Evolutionary conservation across 2,888 invertebrate genomes (phyloP).

Genomic region (Megastigmus dorsalis): DNA sequence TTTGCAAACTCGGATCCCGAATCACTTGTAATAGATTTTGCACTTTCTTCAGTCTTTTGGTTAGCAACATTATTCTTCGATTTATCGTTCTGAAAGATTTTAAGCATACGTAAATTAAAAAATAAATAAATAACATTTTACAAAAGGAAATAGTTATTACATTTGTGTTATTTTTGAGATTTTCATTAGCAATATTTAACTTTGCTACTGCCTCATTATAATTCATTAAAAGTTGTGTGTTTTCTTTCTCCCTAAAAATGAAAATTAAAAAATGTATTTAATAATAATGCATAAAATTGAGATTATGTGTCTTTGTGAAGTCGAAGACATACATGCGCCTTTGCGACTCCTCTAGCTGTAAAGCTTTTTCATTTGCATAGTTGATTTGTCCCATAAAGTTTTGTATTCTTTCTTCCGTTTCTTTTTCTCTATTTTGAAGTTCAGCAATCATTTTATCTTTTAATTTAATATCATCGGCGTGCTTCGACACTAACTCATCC

Average conservation of each 20-base stretch:
- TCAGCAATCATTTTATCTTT: slow-evolving; percentile 75
- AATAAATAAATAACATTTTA: neutral
- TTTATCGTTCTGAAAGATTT: slow-evolving; percentile 38
- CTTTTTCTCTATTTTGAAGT: slow-evolving; percentile 71
- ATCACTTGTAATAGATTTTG: slow-evolving; percentile 49
- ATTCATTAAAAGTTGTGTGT: slow-evolving; percentile 64
- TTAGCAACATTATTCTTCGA: slow-evolving; percentile 41
- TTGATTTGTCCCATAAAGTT: slow-evolving; percentile 65
- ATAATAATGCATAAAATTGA: neutral
- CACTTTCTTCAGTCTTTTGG: slow-evolving; percentile 49
- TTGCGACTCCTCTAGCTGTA: slow-evolving; percentile 62
- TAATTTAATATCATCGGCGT: slow-evolving; percentile 75
- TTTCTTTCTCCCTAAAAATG: slow-evolving; percentile 65
- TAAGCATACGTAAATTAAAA: slow-evolving; percentile 10
- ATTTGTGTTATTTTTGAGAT: slow-evolving; percentile 67
- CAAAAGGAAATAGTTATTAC: slow-evolving; percentile 45
- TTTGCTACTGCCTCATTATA: slow-evolving; percentile 62
- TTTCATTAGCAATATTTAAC: slow-evolving; percentile 64
- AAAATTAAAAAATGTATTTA: neutral
- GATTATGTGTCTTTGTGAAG: too few species aligned
- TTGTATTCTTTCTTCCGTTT: slow-evolving; percentile 61
- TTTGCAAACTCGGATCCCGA: slow-evolving; percentile 58
- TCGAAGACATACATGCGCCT: slow-evolving; percentile 62
- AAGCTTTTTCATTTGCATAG: slow-evolving; percentile 58
- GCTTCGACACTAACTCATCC: slow-evolving; percentile 68